These are phyloP conservation scores for Brachionus koreanus DNA, from an alignment of 1,140 invertebrate genomes.

Conservation along the genomic window DNA sequence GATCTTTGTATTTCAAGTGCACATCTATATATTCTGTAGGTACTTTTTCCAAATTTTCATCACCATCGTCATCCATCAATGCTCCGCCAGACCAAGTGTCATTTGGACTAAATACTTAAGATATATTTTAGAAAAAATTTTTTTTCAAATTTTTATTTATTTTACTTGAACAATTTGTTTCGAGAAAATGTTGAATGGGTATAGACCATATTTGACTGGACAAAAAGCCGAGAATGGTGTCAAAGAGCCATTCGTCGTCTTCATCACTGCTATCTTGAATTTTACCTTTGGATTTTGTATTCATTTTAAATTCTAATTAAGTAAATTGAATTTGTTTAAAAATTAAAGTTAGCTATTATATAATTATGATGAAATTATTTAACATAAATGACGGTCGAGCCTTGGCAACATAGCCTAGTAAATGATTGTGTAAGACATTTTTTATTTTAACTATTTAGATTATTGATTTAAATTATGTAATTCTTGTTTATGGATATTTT, in stretches of 20 bases:
- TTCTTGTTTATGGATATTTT: too few species aligned
- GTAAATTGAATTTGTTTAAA: not conserved
- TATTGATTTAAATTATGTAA: not conserved
- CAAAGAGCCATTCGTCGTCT: constrained; percentile 30
- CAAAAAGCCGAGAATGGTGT: not conserved
- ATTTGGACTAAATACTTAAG: constrained; percentile 5
- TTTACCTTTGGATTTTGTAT: not conserved
- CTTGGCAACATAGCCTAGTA: not conserved
- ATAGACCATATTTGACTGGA: constrained; percentile 30
- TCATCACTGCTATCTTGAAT: not conserved
- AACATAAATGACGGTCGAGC: not conserved
- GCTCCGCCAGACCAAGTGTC: not conserved
- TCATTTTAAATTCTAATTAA: not conserved
- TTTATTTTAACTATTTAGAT: not conserved
- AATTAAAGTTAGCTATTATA: not conserved
- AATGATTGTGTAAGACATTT: not conserved
- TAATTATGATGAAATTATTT: not conserved
- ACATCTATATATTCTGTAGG: not conserved
- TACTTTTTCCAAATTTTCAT: constrained; percentile 24
- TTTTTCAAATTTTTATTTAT: not conserved
- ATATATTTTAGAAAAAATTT: not conserved
- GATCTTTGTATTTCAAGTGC: constrained; percentile 15
- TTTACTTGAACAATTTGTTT: not conserved
- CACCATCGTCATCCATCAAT: not conserved
- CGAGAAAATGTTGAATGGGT: constrained; percentile 1